Evolutionary conservation across 2,888 invertebrate species (phyloP).

Genomic region (Vanessa cardui): DNA sequence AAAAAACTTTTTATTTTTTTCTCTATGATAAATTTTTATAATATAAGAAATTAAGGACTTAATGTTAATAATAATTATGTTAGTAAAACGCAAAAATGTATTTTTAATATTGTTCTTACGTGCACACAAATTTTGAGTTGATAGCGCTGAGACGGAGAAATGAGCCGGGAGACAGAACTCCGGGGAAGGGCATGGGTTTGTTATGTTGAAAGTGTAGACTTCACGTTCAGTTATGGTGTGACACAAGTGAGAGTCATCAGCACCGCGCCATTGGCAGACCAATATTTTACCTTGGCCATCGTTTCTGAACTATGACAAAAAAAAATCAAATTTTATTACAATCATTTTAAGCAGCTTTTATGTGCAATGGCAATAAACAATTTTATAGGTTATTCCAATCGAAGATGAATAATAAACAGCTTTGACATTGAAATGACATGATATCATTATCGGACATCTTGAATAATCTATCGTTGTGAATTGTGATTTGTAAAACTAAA

Average conservation of each 20-base stretch:
- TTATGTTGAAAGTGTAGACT: constrained; percentile 73
- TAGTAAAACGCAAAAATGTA: too few relatives aligned
- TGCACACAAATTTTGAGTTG: constrained; percentile 81
- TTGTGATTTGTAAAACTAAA: too few relatives aligned
- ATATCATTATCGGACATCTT: too few relatives aligned
- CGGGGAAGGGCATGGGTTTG: constrained; percentile 70
- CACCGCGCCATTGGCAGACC: constrained; percentile 83
- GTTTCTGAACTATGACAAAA: constrained; percentile 73
- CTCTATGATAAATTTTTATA: constrained; percentile 19
- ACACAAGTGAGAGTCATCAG: constrained; percentile 72
- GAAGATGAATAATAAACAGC: too few relatives aligned
- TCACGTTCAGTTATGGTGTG: constrained; percentile 71
- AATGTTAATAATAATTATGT: too few relatives aligned
- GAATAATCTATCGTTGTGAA: too few relatives aligned
- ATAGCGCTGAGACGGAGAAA: constrained; percentile 76
- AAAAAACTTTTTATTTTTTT: constrained; percentile 27
- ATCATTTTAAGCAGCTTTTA: not conserved
- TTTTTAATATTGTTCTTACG: constrained; percentile 66
- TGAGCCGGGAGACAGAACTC: constrained; percentile 80
- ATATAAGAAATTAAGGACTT: too few relatives aligned
- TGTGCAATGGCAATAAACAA: too few relatives aligned
- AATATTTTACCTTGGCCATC: constrained; percentile 78
- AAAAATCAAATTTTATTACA: constrained; percentile 29
- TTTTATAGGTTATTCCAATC: too few relatives aligned
- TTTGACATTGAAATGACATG: too few relatives aligned